Evolutionary conservation across 2,113 vertebrate species (phyloP).

Genomic region (Grammomys dolichurus): DNA sequence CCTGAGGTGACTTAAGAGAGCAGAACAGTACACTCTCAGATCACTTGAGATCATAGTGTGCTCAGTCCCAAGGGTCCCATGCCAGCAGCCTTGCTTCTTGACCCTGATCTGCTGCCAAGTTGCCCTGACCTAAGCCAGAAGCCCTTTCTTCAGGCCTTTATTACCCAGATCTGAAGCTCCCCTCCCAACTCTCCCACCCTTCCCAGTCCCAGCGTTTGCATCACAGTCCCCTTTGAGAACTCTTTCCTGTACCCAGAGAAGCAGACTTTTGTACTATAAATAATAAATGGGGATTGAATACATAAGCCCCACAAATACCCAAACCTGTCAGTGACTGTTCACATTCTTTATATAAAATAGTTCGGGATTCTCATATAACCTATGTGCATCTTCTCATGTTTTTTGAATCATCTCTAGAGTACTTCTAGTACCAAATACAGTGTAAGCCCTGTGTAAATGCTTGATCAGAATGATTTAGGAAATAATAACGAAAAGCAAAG

Average conservation of each 20-base stretch:
- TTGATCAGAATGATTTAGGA: not conserved
- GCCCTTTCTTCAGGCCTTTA: not conserved
- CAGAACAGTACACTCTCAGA: not conserved
- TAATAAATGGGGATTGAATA: not conserved
- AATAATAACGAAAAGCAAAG: not conserved
- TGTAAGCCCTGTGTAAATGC: not conserved
- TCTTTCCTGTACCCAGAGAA: not conserved
- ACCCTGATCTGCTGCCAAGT: accelerated
- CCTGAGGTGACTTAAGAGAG: not conserved
- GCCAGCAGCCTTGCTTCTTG: not conserved
- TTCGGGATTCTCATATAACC: not conserved
- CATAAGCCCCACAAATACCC: not conserved
- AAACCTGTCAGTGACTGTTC: not conserved
- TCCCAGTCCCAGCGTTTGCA: not conserved
- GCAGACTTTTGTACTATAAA: not conserved
- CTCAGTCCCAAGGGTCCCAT: not conserved
- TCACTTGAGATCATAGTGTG: not conserved
- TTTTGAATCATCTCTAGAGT: not conserved
- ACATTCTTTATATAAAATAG: not conserved
- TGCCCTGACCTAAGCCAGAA: not conserved
- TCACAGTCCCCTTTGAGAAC: not conserved
- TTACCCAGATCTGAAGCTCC: not conserved
- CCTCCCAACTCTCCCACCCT: not conserved
- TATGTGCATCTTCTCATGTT: not conserved
- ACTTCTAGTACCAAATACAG: not conserved